phyloP scores from a whole-genome alignment of 2,888 invertebrate genomes.

The Calephelis perditalis region DNA sequence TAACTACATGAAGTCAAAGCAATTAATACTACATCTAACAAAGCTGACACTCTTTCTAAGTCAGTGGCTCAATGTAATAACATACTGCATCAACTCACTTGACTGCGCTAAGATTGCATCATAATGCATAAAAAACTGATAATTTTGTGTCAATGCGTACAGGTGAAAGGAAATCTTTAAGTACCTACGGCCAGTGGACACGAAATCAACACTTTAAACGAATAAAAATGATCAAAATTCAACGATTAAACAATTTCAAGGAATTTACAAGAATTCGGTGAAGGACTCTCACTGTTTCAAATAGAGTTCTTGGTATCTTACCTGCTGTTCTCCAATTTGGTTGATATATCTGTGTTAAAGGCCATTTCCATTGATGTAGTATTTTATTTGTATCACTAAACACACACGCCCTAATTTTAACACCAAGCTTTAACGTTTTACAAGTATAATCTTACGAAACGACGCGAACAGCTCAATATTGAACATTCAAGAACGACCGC shows the following conservation, averaged over 20 bases:
- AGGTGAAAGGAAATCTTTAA: conserved; percentile 10
- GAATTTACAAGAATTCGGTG: conserved; percentile 11
- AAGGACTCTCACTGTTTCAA: conserved; percentile 13
- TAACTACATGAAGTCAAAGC: not conserved
- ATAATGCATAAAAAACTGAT: conserved; percentile 7
- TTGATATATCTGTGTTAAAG: conserved; percentile 72
- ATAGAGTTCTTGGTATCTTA: conserved; percentile 37
- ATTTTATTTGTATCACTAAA: conserved; percentile 71
- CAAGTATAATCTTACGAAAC: conserved; percentile 53
- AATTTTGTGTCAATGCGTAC: conserved; percentile 8
- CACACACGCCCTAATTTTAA: conserved; percentile 62
- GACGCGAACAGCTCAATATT: conserved; percentile 43
- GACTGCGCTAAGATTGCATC: conserved; percentile 10
- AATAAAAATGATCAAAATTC: not conserved
- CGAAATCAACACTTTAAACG: not conserved
- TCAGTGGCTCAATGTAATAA: not conserved
- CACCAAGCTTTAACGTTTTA: conserved; percentile 55
- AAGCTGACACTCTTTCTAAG: not conserved
- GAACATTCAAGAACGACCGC: conserved; percentile 44
- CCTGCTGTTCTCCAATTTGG: conserved; percentile 76
- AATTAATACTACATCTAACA: not conserved
- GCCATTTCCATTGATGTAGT: conserved; percentile 74
- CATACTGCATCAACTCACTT: not conserved
- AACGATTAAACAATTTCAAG: not conserved
- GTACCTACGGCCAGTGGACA: not conserved